phyloP scores from a whole-genome alignment of 2,113 vertebrate genomes.

The Todiramphus chloris region DNA sequence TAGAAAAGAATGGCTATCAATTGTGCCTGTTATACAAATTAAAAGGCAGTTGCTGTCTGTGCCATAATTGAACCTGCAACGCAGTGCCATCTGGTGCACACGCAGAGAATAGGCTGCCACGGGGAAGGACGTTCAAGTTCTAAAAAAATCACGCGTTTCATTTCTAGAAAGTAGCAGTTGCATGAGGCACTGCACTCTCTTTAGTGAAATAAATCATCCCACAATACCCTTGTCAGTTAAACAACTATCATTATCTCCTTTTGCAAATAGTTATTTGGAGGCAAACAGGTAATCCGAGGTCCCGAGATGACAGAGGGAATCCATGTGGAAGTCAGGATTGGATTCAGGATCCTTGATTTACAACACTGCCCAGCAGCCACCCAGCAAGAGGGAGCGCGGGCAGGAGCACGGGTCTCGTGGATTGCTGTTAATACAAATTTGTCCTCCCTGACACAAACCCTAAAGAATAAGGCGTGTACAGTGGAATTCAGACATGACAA shows the following conservation, averaged over 20 bases:
- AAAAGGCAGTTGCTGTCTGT: background rate
- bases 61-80: constrained; percentile 27
- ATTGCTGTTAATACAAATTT: background rate
- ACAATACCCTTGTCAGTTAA: background rate
- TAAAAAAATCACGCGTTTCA: rapidly evolving
- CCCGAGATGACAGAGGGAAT: background rate
- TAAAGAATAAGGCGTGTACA: background rate
- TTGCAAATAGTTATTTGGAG: background rate
- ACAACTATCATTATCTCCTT: background rate
- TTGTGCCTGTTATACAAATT: background rate
- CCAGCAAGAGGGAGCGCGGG: rapidly evolving
- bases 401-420: rapidly evolving
- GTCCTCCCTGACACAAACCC: background rate
- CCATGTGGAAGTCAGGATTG: background rate
- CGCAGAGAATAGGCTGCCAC: background rate
- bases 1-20: background rate
- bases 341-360: background rate
- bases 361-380: background rate
- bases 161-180: background rate
- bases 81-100: constrained; percentile 74
- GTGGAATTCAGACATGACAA: background rate
- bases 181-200: background rate
- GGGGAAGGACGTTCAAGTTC: background rate
- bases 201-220: background rate
- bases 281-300: background rate